A percentile compares a stretch with the other conserved stretches of the same genome.
phyloP scores from a whole-genome alignment of 2,888 invertebrate genomes.

The Athetis lepigone region DNA sequence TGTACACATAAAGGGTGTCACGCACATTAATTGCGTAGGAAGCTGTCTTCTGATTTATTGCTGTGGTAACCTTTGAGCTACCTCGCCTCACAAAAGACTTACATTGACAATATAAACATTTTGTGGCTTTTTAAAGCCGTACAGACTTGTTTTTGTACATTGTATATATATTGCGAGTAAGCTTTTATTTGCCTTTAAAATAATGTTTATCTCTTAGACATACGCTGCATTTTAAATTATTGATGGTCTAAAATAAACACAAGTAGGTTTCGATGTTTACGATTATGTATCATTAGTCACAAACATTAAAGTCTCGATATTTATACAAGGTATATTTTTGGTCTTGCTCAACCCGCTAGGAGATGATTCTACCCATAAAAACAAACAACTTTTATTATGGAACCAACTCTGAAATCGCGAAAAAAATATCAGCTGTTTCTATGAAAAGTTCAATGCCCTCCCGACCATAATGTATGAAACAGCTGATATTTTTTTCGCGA shows the following conservation, averaged over 20 bases:
- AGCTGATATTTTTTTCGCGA: no score
- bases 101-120: background rate
- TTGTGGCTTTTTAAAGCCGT: background rate
- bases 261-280: no score
- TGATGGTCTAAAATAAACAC: background rate
- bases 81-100: background rate
- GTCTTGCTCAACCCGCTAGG: no score
- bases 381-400: no score
- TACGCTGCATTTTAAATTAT: background rate
- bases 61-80: background rate
- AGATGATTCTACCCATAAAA: no score
- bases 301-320: background rate
- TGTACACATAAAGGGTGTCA: slow-evolving; percentile 1
- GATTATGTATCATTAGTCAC: no score
- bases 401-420: no score
- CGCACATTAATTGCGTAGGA: slow-evolving; percentile 20
- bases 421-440: no score
- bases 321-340: background rate
- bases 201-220: background rate
- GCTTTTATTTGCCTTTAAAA: background rate
- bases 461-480: no score
- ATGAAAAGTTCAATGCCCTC: no score
- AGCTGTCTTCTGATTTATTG: slow-evolving; percentile 3
- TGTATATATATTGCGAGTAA: background rate
- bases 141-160: background rate